A percentile compares a stretch with the other conserved stretches of the same genome.
Conservation (phyloP, 2,113 vertebrate species). For the Numida meleagris region DNA sequence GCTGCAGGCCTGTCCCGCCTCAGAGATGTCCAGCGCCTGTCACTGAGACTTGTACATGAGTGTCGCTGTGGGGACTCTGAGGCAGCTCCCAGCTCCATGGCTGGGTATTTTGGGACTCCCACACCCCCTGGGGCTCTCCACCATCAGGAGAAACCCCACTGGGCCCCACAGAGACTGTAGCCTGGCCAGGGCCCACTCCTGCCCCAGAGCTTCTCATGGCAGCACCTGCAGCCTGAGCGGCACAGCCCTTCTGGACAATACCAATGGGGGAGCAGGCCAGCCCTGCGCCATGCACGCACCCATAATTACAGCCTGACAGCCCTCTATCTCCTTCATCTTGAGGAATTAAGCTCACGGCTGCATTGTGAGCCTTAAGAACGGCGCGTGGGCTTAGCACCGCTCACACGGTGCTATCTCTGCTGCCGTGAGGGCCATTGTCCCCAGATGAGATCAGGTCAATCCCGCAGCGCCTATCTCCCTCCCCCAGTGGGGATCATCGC, state of each 20-base stretch:
- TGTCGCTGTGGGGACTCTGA: background rate
- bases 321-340: conserved; percentile 53
- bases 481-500: conserved; percentile 20
- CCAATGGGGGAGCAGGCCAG: background rate
- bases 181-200: background rate
- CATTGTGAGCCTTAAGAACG: conserved; percentile 50
- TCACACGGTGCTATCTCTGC: conserved; percentile 17
- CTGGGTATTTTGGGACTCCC: background rate
- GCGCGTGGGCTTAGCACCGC: conserved; percentile 36
- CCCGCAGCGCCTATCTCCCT: conserved; percentile 19
- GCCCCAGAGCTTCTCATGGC: accelerated
- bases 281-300: background rate
- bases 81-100: background rate
- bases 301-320: conserved; percentile 60
- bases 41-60: background rate
- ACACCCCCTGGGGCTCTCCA: accelerated
- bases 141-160: background rate
- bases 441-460: conserved; percentile 53
- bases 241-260: background rate
- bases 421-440: conserved; percentile 43
- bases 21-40: background rate
- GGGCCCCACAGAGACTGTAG: background rate
- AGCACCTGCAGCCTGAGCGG: background rate
- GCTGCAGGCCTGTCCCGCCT: background rate
- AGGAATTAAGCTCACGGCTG: conserved; percentile 43